These are phyloP conservation scores for Pseudochirops cupreus DNA, from an alignment of 2,797 vertebrate species.

Conservation along the genomic window DNA sequence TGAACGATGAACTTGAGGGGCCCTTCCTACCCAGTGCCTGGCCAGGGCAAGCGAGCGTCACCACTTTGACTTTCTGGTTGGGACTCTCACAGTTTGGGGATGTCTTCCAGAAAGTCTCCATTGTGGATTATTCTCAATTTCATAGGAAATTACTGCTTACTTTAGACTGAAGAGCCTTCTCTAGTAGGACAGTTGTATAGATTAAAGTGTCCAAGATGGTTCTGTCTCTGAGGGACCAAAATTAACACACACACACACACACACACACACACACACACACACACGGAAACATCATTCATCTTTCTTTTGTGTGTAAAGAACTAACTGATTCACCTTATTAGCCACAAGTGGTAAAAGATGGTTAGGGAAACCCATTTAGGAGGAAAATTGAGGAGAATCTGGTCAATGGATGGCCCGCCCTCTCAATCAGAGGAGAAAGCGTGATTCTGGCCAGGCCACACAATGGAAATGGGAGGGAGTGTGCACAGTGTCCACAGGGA, in stretches of 20 bases:
- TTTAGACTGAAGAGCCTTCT: not conserved
- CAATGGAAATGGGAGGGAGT: not conserved
- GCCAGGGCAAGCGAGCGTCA: not conserved
- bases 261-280: not conserved
- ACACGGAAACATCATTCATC: slow-evolving; percentile 19
- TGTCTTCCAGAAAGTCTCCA: not conserved
- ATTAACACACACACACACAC: not conserved
- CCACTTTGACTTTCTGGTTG: not conserved
- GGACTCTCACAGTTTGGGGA: slow-evolving; percentile 22
- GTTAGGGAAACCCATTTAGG: slow-evolving; percentile 62
- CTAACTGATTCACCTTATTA: slow-evolving; percentile 59
- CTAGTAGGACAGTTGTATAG: not conserved
- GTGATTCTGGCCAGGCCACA: not conserved
- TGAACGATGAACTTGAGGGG: slow-evolving; percentile 27
- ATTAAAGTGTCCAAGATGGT: slow-evolving; percentile 30
- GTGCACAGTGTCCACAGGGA: not conserved
- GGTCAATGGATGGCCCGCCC: slow-evolving; percentile 52
- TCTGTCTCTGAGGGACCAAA: not conserved
- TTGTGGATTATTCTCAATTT: not conserved
- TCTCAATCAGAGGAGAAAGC: slow-evolving; percentile 38
- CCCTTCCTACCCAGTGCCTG: not conserved
- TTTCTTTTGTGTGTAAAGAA: slow-evolving; percentile 50
- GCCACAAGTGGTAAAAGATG: slow-evolving; percentile 63
- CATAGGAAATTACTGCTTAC: not conserved
- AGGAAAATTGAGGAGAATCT: slow-evolving; percentile 9